Evolutionary conservation across 2,113 vertebrate genomes (phyloP).

Genomic region (Daboia siamensis): DNA sequence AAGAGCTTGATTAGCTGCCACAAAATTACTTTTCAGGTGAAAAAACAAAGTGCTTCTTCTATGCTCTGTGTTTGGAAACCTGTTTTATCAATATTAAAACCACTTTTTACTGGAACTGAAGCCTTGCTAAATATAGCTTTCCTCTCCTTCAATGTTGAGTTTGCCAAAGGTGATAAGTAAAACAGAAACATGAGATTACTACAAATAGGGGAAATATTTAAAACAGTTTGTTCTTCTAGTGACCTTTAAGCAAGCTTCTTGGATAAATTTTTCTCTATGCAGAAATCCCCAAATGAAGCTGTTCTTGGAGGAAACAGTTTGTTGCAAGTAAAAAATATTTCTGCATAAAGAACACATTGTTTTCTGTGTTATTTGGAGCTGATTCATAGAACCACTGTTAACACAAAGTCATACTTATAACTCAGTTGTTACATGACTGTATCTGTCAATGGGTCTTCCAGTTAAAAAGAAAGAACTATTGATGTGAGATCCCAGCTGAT

Average conservation of each 20-base stretch:
- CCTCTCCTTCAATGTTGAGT: background rate
- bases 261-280: background rate
- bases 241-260: constrained; percentile 4
- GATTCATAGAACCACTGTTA: background rate
- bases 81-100: background rate
- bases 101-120: background rate
- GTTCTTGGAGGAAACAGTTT: background rate
- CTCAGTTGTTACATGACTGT: background rate
- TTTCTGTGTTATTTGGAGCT: background rate
- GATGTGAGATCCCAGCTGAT: background rate
- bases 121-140: constrained; percentile 1
- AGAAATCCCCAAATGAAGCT: background rate
- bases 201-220: background rate
- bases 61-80: background rate
- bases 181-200: background rate
- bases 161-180: constrained; percentile 2
- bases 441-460: background rate
- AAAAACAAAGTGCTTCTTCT: background rate
- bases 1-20: background rate
- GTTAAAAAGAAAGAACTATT: background rate
- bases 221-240: background rate
- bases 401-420: background rate
- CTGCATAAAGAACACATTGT: background rate
- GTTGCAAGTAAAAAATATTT: constrained; percentile 10
- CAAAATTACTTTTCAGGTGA: background rate